Evolutionary conservation across 2,888 invertebrate genomes (phyloP).

Genomic region (Crematogaster levior): DNA sequence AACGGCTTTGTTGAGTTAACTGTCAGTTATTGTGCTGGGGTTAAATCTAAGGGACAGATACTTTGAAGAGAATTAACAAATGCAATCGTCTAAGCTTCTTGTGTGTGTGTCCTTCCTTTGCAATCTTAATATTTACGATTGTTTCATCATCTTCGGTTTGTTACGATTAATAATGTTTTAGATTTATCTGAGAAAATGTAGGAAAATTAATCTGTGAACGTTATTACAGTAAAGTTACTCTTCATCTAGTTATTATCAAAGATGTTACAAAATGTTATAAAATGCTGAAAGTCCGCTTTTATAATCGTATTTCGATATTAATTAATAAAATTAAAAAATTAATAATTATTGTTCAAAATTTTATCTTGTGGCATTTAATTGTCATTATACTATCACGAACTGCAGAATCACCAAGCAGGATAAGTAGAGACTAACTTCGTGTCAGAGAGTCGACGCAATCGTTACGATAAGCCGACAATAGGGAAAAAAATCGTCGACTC

Average conservation of each 20-base stretch:
- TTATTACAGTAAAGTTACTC: background rate
- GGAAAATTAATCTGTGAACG: background rate
- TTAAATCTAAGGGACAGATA: slow-evolving; percentile 7
- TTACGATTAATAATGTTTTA: background rate
- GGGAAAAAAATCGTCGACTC: slow-evolving; percentile 41
- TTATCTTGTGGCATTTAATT: background rate
- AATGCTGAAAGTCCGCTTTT: too few species aligned
- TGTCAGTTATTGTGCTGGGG: slow-evolving; percentile 5
- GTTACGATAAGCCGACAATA: slow-evolving; percentile 49
- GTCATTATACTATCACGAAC: slow-evolving; percentile 4
- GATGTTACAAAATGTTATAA: background rate
- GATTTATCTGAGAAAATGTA: slow-evolving; percentile 2
- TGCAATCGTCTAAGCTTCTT: background rate
- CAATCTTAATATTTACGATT: background rate
- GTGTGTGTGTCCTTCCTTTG: background rate
- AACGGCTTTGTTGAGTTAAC: slow-evolving; percentile 47
- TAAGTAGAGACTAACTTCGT: slow-evolving; percentile 37
- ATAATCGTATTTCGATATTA: background rate
- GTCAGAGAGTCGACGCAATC: background rate
- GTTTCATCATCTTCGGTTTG: background rate
- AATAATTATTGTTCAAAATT: background rate
- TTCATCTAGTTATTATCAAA: too few species aligned
- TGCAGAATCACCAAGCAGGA: slow-evolving; percentile 6
- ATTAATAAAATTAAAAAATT: background rate
- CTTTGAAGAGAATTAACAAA: slow-evolving; percentile 9